Conservation (phyloP, 2,888 invertebrate genomes). For the Epistrophella euchroma region DNA sequence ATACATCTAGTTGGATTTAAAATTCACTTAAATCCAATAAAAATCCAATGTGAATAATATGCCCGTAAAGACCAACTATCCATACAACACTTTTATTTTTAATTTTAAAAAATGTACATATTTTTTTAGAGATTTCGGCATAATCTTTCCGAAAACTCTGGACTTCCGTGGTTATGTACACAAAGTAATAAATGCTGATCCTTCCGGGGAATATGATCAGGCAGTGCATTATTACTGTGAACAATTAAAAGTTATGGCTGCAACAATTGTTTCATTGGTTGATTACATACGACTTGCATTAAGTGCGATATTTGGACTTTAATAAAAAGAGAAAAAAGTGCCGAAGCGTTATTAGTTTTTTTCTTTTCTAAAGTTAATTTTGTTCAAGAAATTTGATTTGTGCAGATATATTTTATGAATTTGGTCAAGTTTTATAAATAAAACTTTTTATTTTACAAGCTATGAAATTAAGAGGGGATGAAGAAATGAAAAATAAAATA, state of each 20-base stretch:
- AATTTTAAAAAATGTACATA: background rate
- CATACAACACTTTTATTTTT: no score
- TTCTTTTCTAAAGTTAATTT: no score
- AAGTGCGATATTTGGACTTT: constrained; percentile 9
- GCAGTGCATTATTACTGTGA: constrained; percentile 16
- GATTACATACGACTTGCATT: constrained; percentile 38
- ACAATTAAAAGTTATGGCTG: constrained; percentile 30
- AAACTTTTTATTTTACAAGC: no score
- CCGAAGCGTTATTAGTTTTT: background rate
- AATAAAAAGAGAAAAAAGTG: background rate
- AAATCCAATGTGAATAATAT: no score
- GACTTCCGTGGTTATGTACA: constrained; percentile 46
- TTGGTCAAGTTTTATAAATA: no score
- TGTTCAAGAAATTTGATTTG: no score
- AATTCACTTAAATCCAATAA: no score
- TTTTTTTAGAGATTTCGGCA: constrained; percentile 44
- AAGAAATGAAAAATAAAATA: no score
- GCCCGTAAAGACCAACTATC: no score
- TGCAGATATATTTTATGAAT: no score
- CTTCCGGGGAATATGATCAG: constrained; percentile 38
- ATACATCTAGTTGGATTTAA: no score
- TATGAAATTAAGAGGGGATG: no score
- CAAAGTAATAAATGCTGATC: constrained; percentile 52
- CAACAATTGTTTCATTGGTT: constrained; percentile 31
- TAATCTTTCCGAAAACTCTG: constrained; percentile 4